Evolutionary conservation across 2,888 invertebrate species (phyloP).

Genomic region (Caenorhabditis sp.): DNA sequence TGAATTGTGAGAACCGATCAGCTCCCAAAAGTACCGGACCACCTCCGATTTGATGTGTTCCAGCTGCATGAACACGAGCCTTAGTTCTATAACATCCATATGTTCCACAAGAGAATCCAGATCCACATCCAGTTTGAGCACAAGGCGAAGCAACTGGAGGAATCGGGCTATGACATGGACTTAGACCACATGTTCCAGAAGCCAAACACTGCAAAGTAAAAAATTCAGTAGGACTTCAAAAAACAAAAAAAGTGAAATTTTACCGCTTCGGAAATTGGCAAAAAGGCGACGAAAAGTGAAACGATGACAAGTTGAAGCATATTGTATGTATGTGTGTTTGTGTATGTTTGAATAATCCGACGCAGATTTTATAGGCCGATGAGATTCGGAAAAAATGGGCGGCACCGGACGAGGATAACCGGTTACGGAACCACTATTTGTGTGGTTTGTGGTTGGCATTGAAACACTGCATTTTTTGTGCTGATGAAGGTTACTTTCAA

Average conservation of each 20-base stretch:
- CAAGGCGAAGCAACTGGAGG: constrained; percentile 50
- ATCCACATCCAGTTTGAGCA: constrained; percentile 48
- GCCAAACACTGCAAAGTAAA: constrained; percentile 66
- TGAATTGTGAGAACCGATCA: constrained; percentile 49
- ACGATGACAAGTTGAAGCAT: background rate
- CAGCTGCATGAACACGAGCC: constrained; percentile 44
- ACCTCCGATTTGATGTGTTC: constrained; percentile 19
- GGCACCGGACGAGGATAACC: background rate
- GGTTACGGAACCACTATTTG: background rate
- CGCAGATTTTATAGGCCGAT: background rate
- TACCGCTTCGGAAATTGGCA: background rate
- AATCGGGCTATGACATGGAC: constrained; percentile 45
- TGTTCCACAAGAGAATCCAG: constrained; percentile 54
- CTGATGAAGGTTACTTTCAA: no score
- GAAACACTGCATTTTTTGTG: background rate
- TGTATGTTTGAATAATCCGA: background rate
- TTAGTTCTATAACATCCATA: constrained; percentile 57
- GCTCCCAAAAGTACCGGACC: constrained; percentile 46
- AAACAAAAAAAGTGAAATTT: background rate
- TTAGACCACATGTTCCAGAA: constrained; percentile 65
- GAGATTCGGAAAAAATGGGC: constrained; percentile 2
- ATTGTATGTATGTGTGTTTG: background rate
- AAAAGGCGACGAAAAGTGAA: background rate
- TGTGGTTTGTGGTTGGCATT: background rate
- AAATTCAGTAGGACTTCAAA: no score